Evolutionary conservation across 2,888 invertebrate species (phyloP), one percentile per base, ranked within the genome.

Genomic region (Oscheius sp.): DNA sequence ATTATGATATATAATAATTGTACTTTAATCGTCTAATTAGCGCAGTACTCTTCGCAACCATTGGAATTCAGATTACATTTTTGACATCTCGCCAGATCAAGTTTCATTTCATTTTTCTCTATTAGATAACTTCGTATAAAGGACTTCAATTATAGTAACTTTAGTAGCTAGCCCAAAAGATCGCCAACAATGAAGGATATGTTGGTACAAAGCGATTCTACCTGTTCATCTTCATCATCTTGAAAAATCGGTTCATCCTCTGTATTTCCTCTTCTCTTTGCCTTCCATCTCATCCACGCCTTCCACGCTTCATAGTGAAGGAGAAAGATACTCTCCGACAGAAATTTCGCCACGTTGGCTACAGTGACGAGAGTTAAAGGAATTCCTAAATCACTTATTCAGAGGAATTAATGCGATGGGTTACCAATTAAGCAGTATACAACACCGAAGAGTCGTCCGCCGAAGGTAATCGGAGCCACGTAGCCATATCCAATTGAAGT

Each of bases 361-460:
- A 82, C 82, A 0, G 82, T 82, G 0, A 82, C 80, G 26, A 80
- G 68, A n/a, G 80, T 78, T 20, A 80, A 67, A 0, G 80, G 80
- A 26, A 80, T 78, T 14, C 80, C 80, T 75, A 49, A 38, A 67
- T n/a, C n/a, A n/a, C 54, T 28, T 5, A 44, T 22, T 61, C 20
- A 30, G 2, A n/a, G 30, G 12, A 33, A 22, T 45, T 33, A 12
- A 2, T 22, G 14, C 20, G 20, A 32, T 12, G 5, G 3, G 61
- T 45, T 26, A 80, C 83, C 89, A 61, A 93, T 89, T 70, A 92
- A 87, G 0, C 93, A 93, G 88, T 93, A 94, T 65, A 92, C 87
- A 86, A 94, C 92, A 88, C 93, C 93, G 89, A 94, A 94, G 59
- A 93, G 88, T 88, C 94, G 93, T 26, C 94, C 94, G 2, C 79